phyloP scores from a whole-genome alignment of 2,888 invertebrate genomes.

The Prosopocoilus inquinatus region DNA sequence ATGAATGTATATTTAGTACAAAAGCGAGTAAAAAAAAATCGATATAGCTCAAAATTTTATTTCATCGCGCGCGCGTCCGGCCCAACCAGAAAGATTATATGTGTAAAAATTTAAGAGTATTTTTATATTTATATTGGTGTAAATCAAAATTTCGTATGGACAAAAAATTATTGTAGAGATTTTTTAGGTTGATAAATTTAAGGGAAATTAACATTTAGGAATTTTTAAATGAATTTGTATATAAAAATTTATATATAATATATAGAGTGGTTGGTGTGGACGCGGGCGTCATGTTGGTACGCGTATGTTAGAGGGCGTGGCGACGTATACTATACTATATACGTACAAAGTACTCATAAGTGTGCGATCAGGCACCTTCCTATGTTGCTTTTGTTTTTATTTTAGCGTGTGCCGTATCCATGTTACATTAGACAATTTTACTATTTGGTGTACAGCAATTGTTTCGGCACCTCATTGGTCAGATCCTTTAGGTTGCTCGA shows the following conservation, averaged over 20 bases:
- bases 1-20: constrained; percentile 50
- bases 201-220: constrained; percentile 66
- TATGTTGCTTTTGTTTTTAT: constrained; percentile 47
- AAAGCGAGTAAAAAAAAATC: constrained; percentile 45
- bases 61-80: constrained; percentile 37
- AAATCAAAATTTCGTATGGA: constrained; percentile 55
- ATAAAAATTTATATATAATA: constrained; percentile 63
- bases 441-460: constrained; percentile 56
- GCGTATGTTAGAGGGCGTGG: constrained; percentile 48
- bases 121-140: constrained; percentile 56
- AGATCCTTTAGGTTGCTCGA: constrained; percentile 40
- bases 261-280: constrained; percentile 55
- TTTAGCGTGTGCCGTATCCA: constrained; percentile 55
- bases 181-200: constrained; percentile 53
- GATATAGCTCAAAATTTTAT: constrained; percentile 54
- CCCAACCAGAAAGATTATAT: constrained; percentile 46
- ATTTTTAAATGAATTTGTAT: constrained; percentile 69
- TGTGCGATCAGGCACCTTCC: constrained; percentile 48
- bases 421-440: constrained; percentile 56
- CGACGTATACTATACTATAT: constrained; percentile 52
- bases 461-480: constrained; percentile 43
- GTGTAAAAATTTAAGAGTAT: constrained; percentile 55
- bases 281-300: constrained; percentile 46
- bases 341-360: constrained; percentile 53
- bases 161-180: constrained; percentile 52